Percentiles rank a stretch among this genome's conserved stretches.
These are phyloP conservation scores for Chydorus sphaericus DNA, from an alignment of 2,888 invertebrate species.

Conservation along the genomic window DNA sequence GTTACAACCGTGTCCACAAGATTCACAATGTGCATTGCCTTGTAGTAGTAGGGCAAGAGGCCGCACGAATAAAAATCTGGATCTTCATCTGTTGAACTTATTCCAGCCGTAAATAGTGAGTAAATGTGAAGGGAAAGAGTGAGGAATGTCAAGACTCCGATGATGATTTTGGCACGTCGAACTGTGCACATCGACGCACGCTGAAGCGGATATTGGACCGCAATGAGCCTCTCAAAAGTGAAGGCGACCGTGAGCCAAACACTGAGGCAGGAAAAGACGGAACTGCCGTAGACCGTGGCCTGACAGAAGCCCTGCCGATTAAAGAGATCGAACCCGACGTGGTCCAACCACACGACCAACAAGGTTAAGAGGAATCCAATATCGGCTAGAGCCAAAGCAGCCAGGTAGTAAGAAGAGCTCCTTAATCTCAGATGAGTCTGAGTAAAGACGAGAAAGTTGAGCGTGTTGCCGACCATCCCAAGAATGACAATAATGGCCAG, in stretches of 20 bases:
- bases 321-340: slow-evolving; percentile 17
- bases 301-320: slow-evolving; percentile 40
- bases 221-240: slow-evolving; percentile 68
- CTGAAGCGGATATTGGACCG: slow-evolving; percentile 58
- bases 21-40: slow-evolving; percentile 47
- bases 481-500: slow-evolving; percentile 41
- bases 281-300: slow-evolving; percentile 52
- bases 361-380: slow-evolving; percentile 41
- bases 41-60: slow-evolving; percentile 32
- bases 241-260: slow-evolving; percentile 76
- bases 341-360: slow-evolving; percentile 37
- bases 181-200: slow-evolving; percentile 57
- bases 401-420: slow-evolving; percentile 47
- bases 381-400: slow-evolving; percentile 44
- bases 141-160: slow-evolving; percentile 35
- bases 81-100: slow-evolving; percentile 24
- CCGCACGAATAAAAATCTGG: slow-evolving; percentile 28
- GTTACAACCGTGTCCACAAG: slow-evolving; percentile 53
- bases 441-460: slow-evolving; percentile 43
- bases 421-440: slow-evolving; percentile 43
- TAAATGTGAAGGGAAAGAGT: slow-evolving; percentile 42
- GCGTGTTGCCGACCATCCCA: slow-evolving; percentile 43
- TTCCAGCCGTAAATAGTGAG: slow-evolving; percentile 33
- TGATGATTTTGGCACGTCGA: slow-evolving; percentile 46
- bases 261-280: slow-evolving; percentile 57